phyloP scores from a whole-genome alignment of 1,140 invertebrate genomes.

The Drosophila watanabei region DNA sequence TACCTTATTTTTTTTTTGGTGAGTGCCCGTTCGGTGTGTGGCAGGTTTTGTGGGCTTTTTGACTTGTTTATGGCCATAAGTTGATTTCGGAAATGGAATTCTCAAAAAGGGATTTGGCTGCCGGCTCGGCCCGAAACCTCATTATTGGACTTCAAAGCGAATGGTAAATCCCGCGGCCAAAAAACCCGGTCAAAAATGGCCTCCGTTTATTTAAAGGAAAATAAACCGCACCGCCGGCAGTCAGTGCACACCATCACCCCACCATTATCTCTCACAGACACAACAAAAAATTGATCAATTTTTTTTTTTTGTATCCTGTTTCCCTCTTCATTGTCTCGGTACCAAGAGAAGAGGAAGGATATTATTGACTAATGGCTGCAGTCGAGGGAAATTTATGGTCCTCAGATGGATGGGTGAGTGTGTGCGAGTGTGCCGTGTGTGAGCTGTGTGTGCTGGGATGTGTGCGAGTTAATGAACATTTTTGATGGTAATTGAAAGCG shows the following conservation, averaged over 20 bases:
- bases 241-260: background rate
- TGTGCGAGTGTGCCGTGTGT: background rate
- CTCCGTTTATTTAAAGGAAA: slow-evolving; percentile 43
- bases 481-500: slow-evolving; percentile 58
- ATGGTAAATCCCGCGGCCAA: slow-evolving; percentile 46
- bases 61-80: slow-evolving; percentile 79
- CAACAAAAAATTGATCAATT: slow-evolving; percentile 24
- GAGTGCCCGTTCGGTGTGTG: slow-evolving; percentile 39
- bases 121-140: slow-evolving; percentile 31
- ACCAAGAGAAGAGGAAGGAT: slow-evolving; percentile 30
- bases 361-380: slow-evolving; percentile 56
- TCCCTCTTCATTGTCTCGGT: slow-evolving; percentile 39
- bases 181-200: slow-evolving; percentile 44
- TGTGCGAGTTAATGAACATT: slow-evolving; percentile 53
- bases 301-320: slow-evolving; percentile 19
- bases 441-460: background rate
- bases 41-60: slow-evolving; percentile 60
- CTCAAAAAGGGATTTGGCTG: slow-evolving; percentile 56
- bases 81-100: slow-evolving; percentile 78
- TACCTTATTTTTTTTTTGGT: background rate
- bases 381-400: slow-evolving; percentile 50
- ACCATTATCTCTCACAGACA: slow-evolving; percentile 22
- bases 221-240: slow-evolving; percentile 14
- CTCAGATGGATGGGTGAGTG: slow-evolving; percentile 18
- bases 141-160: slow-evolving; percentile 43